phyloP scores from a whole-genome alignment of 2,888 invertebrate species.

The Sisyra nigra region DNA sequence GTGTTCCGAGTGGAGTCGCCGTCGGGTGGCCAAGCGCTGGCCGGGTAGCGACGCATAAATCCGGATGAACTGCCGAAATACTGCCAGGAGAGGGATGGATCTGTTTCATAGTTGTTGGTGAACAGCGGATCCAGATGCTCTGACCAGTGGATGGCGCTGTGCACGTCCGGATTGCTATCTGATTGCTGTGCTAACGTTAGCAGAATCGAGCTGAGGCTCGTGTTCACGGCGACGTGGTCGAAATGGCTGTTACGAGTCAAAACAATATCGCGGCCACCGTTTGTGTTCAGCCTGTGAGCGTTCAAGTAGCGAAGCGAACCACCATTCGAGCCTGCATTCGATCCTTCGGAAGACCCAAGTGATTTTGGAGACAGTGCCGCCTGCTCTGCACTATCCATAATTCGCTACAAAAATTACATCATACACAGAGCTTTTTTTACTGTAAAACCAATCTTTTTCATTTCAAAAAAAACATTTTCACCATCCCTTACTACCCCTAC shows the following conservation, averaged over 20 bases:
- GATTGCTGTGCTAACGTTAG: conserved; percentile 38
- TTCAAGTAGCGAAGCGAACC: conserved; percentile 51
- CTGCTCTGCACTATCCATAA: conserved; percentile 83
- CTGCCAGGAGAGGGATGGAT: conserved; percentile 93
- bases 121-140: conserved; percentile 80
- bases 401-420: conserved; percentile 41
- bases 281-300: conserved; percentile 60
- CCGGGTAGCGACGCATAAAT: conserved; percentile 88
- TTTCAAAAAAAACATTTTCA: too few species aligned
- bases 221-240: conserved; percentile 71
- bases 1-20: conserved; percentile 36
- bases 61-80: conserved; percentile 95
- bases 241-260: conserved; percentile 68
- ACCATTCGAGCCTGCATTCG: conserved; percentile 16
- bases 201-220: conserved; percentile 73
- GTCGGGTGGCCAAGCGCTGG: conserved; percentile 73
- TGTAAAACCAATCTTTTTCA: too few species aligned
- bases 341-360: neutral
- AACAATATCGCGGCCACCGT: conserved; percentile 51
- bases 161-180: conserved; percentile 55
- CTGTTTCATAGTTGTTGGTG: conserved; percentile 75
- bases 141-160: conserved; percentile 90
- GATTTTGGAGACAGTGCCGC: conserved; percentile 55
- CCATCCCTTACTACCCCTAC: too few species aligned
- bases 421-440: neutral